Percentiles rank a stretch among this genome's conserved stretches.
Evolutionary conservation across 2,797 vertebrate genomes (phyloP).

Genomic region (Graptemys geographica): DNA sequence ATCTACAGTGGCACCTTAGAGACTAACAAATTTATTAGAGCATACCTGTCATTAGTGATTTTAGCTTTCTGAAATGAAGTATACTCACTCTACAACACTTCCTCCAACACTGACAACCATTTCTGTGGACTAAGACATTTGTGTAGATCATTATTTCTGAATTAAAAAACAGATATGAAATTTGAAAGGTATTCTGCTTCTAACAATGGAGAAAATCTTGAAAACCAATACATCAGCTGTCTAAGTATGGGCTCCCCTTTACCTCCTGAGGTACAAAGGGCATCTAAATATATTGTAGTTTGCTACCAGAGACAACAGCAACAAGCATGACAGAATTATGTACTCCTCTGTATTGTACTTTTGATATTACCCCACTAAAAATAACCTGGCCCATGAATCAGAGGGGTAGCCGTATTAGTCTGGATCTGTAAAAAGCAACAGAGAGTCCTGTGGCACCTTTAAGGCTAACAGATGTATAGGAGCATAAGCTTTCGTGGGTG

Average conservation of each 20-base stretch:
- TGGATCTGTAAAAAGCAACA: too few relatives aligned
- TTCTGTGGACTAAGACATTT: not conserved
- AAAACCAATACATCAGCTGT: not conserved
- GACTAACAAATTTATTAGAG: too few relatives aligned
- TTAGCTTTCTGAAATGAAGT: constrained; percentile 38
- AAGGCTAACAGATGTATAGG: too few relatives aligned
- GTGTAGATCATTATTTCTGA: not conserved
- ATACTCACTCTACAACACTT: not conserved
- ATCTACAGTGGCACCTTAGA: too few relatives aligned
- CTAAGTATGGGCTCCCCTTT: not conserved
- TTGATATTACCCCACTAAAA: not conserved
- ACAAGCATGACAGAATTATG: not conserved
- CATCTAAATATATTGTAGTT: not conserved
- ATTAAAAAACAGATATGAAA: not conserved
- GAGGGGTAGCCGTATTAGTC: too few relatives aligned
- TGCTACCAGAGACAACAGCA: not conserved
- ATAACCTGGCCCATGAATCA: not conserved
- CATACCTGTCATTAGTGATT: not conserved
- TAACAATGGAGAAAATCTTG: not conserved
- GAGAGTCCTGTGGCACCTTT: too few relatives aligned
- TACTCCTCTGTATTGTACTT: not conserved
- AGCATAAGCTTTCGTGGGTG: too few relatives aligned
- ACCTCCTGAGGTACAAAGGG: not conserved
- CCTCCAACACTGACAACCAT: not conserved
- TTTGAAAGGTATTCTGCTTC: not conserved